These are phyloP conservation scores for Lasioglossum morio DNA, from an alignment of 2,888 invertebrate species.

Conservation along the genomic window DNA sequence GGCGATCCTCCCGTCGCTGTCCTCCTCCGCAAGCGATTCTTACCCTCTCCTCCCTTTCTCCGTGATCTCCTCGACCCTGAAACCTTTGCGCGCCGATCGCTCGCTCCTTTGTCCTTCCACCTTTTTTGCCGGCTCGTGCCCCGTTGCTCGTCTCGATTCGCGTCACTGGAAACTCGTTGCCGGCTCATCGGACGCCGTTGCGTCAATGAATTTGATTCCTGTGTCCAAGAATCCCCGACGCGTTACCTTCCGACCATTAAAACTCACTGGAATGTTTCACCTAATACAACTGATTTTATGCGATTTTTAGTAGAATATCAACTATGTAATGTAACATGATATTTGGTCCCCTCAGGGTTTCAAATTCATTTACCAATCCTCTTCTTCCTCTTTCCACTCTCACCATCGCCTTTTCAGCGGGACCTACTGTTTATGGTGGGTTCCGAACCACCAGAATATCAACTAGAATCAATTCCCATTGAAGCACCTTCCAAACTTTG, in stretches of 20 bases:
- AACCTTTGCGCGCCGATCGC: constrained; percentile 52
- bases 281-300: no score
- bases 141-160: neutral
- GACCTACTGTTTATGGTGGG: no score
- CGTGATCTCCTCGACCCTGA: constrained; percentile 1
- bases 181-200: constrained; percentile 7
- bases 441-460: no score
- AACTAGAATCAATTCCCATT: no score
- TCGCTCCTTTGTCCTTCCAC: constrained; percentile 18
- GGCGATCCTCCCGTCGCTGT: neutral
- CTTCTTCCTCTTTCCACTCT: no score
- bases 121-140: constrained; percentile 5
- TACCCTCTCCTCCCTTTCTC: constrained; percentile 10
- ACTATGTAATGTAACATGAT: no score
- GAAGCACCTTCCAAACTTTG: no score
- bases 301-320: no score
- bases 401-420: no score
- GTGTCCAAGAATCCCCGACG: neutral
- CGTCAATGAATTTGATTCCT: constrained; percentile 14
- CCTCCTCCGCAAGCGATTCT: neutral
- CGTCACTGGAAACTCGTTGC: neutral
- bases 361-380: no score
- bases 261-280: no score
- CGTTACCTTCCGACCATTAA: neutral
- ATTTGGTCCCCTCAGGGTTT: no score